These are phyloP conservation scores for Zeus faber DNA, from an alignment of 2,113 vertebrate genomes.

Conservation along the genomic window DNA sequence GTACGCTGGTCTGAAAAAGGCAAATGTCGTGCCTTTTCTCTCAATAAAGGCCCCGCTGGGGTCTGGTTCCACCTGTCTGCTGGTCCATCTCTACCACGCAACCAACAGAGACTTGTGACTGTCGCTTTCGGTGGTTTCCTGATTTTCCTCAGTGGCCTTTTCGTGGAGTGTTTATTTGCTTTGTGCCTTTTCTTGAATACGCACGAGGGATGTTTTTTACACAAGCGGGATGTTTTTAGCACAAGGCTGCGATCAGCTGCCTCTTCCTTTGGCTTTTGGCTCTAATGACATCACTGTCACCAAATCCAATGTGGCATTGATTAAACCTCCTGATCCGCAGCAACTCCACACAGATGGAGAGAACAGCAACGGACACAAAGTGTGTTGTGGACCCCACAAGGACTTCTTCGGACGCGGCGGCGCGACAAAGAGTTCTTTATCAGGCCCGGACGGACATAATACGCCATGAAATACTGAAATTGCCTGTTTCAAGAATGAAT, in stretches of 20 bases:
- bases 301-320: slow-evolving; percentile 29
- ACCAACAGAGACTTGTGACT: no score
- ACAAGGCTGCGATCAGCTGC: slow-evolving; percentile 24
- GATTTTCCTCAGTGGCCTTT: not conserved
- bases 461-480: slow-evolving; percentile 26
- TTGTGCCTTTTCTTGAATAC: not conserved
- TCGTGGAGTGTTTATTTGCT: not conserved
- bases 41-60: no score
- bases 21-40: no score
- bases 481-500: not conserved
- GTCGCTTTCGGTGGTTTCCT: not conserved
- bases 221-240: not conserved
- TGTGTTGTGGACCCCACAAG: slow-evolving; percentile 3
- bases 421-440: slow-evolving; percentile 36
- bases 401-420: not conserved
- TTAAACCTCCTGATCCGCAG: slow-evolving; percentile 23
- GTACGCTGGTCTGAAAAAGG: no score
- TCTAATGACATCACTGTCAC: slow-evolving; percentile 25
- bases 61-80: no score
- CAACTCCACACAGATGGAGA: slow-evolving; percentile 9
- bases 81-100: no score
- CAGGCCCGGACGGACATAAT: slow-evolving; percentile 4
- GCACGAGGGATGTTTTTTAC: slow-evolving; percentile 5
- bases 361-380: slow-evolving; percentile 13
- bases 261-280: slow-evolving; percentile 2